A percentile compares a stretch with the other conserved stretches of the same genome.
Evolutionary conservation across 2,797 vertebrate species (phyloP).

Genomic region (Cirrhinus mrigala): DNA sequence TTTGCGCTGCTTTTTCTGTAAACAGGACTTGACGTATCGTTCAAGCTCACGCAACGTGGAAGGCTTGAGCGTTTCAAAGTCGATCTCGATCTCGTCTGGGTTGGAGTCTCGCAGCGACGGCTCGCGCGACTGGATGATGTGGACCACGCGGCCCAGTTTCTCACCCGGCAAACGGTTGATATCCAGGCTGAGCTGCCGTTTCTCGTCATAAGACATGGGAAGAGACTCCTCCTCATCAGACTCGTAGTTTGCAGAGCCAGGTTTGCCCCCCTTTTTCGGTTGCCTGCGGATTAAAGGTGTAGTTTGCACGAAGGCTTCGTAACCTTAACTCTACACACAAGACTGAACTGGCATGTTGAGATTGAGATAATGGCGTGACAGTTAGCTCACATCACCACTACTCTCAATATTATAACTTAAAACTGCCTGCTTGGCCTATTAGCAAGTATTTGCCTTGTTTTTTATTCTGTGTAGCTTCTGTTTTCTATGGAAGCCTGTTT

Average conservation of each 20-base stretch:
- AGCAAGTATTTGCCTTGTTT: neutral
- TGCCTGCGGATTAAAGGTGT: constrained; percentile 77
- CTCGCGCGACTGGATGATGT: constrained; percentile 96
- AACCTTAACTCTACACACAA: neutral
- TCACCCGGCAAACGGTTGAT: constrained; percentile 96
- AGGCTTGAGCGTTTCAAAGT: constrained; percentile 97
- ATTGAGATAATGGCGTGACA: neutral
- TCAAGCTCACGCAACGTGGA: constrained; percentile 94
- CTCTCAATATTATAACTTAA: neutral
- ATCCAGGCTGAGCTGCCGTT: constrained; percentile 94
- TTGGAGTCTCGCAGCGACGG: constrained; percentile 97
- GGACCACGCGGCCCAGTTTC: constrained; percentile 95
- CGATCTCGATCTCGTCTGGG: constrained; percentile 97
- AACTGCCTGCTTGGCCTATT: neutral
- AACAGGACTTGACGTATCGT: constrained; percentile 97
- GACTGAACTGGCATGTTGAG: constrained; percentile 9
- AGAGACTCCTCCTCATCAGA: constrained; percentile 92
- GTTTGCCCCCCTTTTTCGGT: constrained; percentile 89
- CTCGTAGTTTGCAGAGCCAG: constrained; percentile 83
- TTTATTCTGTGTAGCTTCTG: neutral
- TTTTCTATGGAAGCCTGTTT: neutral
- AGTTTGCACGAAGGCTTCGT: neutral
- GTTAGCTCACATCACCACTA: neutral
- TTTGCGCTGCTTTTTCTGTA: constrained; percentile 96
- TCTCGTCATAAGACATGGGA: constrained; percentile 97